Base-by-base conservation (phyloP, 2,113 vertebrate genomes). In the Leptocoma aspasia region DNA sequence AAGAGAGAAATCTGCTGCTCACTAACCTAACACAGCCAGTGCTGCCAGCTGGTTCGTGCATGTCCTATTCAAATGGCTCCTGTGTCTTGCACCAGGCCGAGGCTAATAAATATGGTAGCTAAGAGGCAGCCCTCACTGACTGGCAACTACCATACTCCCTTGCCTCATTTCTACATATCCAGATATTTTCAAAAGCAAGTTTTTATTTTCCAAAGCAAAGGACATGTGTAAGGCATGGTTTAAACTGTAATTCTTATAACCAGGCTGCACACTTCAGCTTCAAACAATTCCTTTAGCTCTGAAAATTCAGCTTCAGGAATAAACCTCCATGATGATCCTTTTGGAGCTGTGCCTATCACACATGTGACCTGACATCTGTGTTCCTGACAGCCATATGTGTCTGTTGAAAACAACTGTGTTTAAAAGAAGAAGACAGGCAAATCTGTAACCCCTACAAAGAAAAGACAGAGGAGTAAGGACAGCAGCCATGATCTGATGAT, bases 181-280 rank as follows among this genome's bases (percentile, higher is more conserved):
- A 50, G 47, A 35, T 27, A 84, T 15, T 91, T 82, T 84, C 31
- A 79, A 79, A 89, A 78, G 31, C 26, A 59, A 6, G 5, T 19
- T 56, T 89, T 91, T 76, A 72, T 65, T 94, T 96, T 64, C 28
- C 39, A 89, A 79, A 82, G 41, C 10, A 88, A 57, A 79, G n/a
- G 4, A 52, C 7, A n/a, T 0, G 0, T 16, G 2, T 65, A 44
- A 89, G 23, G 26, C 15, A 22, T 15, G 7, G 23, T 63, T 81
- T 47, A 86, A 42, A 53, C 42, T 65, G 27, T 31, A 91, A 75
- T 79, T 93, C n/a, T 52, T 13, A 52, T 17, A 85, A 90, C 14
- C 4, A 73, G 56, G 10, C n/a, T 56, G 41, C 37, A 54, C 12
- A 22, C 8, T 66, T 71, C 21, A 50, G 37, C 19, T 81, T 70